Percentiles rank a stretch among this genome's conserved stretches.
Conservation (phyloP, 2,888 invertebrate species). For the Tachina lurida region DNA sequence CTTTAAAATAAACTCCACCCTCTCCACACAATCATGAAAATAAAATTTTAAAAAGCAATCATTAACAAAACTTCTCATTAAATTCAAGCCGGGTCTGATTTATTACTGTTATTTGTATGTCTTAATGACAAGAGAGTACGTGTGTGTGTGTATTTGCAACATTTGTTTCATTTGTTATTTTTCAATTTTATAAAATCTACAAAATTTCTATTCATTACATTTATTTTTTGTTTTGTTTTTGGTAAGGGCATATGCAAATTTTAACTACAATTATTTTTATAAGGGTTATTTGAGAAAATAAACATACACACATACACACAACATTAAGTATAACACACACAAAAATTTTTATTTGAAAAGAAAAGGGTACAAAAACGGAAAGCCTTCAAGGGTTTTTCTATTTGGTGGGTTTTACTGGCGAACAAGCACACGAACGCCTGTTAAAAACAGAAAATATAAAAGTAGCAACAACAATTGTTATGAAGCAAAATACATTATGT, state of each 20-base stretch:
- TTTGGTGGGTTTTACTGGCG: slow-evolving; percentile 50
- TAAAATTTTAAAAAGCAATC: slow-evolving; percentile 29
- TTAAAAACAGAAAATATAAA: background rate
- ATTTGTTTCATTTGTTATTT: slow-evolving; percentile 66
- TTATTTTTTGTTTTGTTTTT: background rate
- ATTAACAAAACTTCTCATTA: slow-evolving; percentile 63
- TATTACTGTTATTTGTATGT: slow-evolving; percentile 42
- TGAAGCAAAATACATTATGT: slow-evolving; percentile 42
- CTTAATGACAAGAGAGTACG: background rate
- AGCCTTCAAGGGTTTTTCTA: slow-evolving; percentile 61
- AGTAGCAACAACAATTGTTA: slow-evolving; percentile 20
- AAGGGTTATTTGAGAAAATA: slow-evolving; percentile 61
- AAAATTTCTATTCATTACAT: slow-evolving; percentile 49
- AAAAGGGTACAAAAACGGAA: slow-evolving; percentile 40
- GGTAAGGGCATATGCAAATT: slow-evolving; percentile 56
- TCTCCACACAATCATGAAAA: background rate
- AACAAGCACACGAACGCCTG: background rate
- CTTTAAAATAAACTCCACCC: slow-evolving; percentile 31
- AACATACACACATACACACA: background rate
- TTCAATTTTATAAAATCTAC: slow-evolving; percentile 64
- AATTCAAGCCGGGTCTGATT: slow-evolving; percentile 58
- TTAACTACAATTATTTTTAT: slow-evolving; percentile 61
- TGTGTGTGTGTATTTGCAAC: slow-evolving; percentile 30
- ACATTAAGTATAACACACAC: slow-evolving; percentile 17
- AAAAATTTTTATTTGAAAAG: background rate